Base-by-base conservation (phyloP, 2,113 vertebrate genomes). In the Baryphthengus martii region DNA sequence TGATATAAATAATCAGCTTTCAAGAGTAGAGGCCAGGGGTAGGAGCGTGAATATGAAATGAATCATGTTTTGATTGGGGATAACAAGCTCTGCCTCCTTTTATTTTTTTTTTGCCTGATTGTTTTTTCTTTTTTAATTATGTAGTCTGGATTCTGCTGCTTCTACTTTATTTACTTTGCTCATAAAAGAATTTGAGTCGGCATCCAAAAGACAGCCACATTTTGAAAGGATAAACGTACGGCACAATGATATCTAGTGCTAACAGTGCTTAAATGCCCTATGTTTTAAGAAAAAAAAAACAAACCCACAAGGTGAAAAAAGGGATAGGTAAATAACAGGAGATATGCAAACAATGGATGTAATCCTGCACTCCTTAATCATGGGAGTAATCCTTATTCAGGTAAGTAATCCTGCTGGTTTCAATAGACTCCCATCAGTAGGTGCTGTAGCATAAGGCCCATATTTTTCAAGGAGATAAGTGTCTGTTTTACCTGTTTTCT, bases 261-360 rank as follows among this genome's bases (percentile, higher is more conserved):
- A 5, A 50, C 71, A 63, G 53, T n/a, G 77, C 91, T 84, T 86
- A 88, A 93, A 89, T 45, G 82, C 24, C 37, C 33, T 3, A 0
- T 23, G 37, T 63, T 86, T 16, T 40, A 53, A 62, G 31, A 15
- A 17, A 33, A 19, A 47, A 71, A 16, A 47, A 17, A 29, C 28
- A 26, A 44, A 39, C 25, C 61, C 13, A n/a, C 55, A 44, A 88
- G 76, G 83, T 89, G 86, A 90, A 94, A 90, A 58, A 7, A 72
- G 44, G 65, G 85, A 33, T 84, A 21, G 86, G 83, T 85, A 81
- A 91, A 90, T 42, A 86, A 13, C 56, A 76, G 84, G 79, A 85
- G 81, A 73, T 73, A 87, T 71, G 73, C 92, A 78, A 95, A 94
- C 85, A 90, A 42, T 74, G 88, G 83, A 31, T 95, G 88, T 91